phyloP scores from a whole-genome alignment of 1,140 invertebrate species.

The Globodera rostochiensis region DNA sequence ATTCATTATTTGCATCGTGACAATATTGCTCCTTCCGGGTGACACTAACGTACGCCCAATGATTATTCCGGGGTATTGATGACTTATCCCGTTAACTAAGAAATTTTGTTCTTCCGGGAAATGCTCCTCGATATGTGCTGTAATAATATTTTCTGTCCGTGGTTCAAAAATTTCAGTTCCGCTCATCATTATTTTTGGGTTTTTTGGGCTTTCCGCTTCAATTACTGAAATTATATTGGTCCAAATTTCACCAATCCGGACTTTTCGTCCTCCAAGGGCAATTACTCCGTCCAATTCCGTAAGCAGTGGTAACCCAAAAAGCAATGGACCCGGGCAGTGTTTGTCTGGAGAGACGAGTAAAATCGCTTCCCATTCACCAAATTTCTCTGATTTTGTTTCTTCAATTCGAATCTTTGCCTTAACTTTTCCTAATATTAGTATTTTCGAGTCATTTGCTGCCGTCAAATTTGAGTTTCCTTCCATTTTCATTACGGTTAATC shows the following conservation, averaged over 20 bases:
- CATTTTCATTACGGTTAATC: no score
- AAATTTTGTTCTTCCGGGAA: no score
- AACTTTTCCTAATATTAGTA: neutral
- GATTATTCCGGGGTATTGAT: no score
- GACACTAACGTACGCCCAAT: no score
- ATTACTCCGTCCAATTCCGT: neutral
- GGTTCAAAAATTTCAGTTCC: neutral
- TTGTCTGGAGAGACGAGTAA: neutral
- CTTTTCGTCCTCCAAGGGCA: neutral
- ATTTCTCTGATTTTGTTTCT: neutral
- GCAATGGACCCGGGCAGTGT: neutral
- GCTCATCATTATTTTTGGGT: neutral
- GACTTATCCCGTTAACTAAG: no score
- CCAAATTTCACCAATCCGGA: neutral
- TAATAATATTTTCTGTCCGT: neutral
- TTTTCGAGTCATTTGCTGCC: neutral
- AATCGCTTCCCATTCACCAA: neutral
- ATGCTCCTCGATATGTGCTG: neutral
- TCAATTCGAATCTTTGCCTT: neutral
- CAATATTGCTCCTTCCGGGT: no score
- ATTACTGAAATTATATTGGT: neutral
- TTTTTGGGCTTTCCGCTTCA: neutral
- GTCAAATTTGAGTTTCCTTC: neutral
- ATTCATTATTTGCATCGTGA: no score
- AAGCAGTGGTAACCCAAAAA: neutral